Evolutionary conservation across 2,113 vertebrate species (phyloP), one percentile per base, ranked within the genome.

Genomic region (Hassar affinis): DNA sequence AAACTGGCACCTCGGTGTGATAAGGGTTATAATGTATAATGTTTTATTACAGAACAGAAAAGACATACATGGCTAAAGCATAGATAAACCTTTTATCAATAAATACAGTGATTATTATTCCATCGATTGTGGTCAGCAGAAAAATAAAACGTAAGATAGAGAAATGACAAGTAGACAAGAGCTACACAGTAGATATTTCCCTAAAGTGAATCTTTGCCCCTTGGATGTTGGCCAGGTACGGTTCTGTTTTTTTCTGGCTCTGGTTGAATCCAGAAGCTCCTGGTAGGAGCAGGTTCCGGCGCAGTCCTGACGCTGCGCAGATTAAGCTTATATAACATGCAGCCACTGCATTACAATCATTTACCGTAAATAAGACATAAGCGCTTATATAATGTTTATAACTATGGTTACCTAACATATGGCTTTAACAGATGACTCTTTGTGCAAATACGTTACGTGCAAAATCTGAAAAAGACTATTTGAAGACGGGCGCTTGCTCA

Each of bases 281-380:
- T 15, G 45, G 45, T 1, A 49, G 5, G 12, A 49, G 69, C 69
- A 3, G 38, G 18, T 74, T 25, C 47, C 17, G 0, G 15, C 5
- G 72, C 47, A 75, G 17, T 20, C 1, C 47, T 56, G 27, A 35
- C 9, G 20, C 74, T 77, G 74, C 51, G 74, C 51, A 77, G 52
- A 77, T 77, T 35, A 20, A 7, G 51, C 51, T 56, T 77, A 77
- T 77, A 77, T 77, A 77, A 56, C 18, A 77, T 15, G 9, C 7
- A 17, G 27, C 27, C 6, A 22, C 20, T 6, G 18, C 51, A 77
- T 77, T 38, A 56, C n/a, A 15, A 30, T 38, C 51, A 56, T 22
- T 2, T 35, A 35, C 27, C 3, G 9, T 22, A 11, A 18, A 35
- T 22, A 52, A 11, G 14, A 10, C 25, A 35, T 6, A 25, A n/a